Evolutionary conservation across 1,140 invertebrate genomes (phyloP), one percentile per base, ranked within the genome.

Genomic region (Trichonephila clavipes): DNA sequence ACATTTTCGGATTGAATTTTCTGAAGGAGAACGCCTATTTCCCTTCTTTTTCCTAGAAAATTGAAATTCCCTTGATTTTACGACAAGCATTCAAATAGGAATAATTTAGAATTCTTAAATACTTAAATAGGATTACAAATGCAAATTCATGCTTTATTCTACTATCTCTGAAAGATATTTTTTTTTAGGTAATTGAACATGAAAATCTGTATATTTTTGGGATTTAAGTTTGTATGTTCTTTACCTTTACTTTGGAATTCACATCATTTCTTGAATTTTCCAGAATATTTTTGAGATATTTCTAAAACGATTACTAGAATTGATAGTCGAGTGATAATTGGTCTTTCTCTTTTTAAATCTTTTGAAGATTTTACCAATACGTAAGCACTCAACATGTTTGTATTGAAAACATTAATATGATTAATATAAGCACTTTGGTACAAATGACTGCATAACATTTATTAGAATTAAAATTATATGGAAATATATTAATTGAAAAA

Each of bases 111-210:
- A 88, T 51, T 64, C 87, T 64, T 88, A 88, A 88, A 88, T 88
- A 51, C 44, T 69, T 88, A 88, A 88, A 88, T 44, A 62, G 28
- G 87, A 88, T 88, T 88, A 88, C 10, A 21, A 28, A 72, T 44
- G 85, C 59, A 69, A 58, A 88, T 83, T 83, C 58, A 18, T 83
- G 4, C 21, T 24, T 83, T 83, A 83, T 83, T 83, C 44, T 77
- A 83, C 51, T 59, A 83, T 83, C 82, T 58, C 44, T 21, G 10
- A 12, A 10, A 8, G 19, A 14, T 28, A 77, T 40, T 2, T 40
- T 40, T 40, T 40, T 77, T 77, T 16, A 34, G 34, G 34, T 12
- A 34, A 77, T 77, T 77, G 72, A 77, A 77, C 72, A 77, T 58
- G 82, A 21, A 58, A 58, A 8, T 83, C 44, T 14, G 51, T 83